These are phyloP conservation scores for Falco novaeseelandiae DNA, from an alignment of 2,797 vertebrate species.

Conservation along the genomic window DNA sequence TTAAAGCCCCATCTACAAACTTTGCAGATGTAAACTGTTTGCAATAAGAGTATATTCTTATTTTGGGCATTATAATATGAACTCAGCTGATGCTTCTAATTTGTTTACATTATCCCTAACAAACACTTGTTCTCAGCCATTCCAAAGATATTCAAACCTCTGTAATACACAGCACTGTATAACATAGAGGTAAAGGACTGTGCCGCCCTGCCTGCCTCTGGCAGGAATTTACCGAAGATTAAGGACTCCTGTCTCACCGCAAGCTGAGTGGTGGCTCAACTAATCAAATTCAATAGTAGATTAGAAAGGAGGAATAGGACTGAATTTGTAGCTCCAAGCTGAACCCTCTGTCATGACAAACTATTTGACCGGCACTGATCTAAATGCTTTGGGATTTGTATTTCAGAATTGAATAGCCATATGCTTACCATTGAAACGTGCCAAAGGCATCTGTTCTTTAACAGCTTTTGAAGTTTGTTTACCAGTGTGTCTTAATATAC, in stretches of 20 bases:
- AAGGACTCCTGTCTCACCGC: not conserved
- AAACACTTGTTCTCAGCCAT: not conserved
- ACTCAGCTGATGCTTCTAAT: not conserved
- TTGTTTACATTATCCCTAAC: not conserved
- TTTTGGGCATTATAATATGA: not conserved
- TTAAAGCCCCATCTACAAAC: not conserved
- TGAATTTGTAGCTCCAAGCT: not conserved
- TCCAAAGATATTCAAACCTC: not conserved
- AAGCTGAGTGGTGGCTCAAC: not conserved
- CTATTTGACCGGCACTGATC: slow-evolving; percentile 5
- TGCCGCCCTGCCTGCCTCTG: not conserved
- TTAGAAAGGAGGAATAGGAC: not conserved
- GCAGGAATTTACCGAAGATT: not conserved
- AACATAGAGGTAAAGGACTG: not conserved
- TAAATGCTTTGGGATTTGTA: slow-evolving; percentile 21
- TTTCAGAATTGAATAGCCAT: not conserved
- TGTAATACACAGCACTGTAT: not conserved
- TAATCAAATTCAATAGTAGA: not conserved
- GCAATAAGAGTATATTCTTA: not conserved
- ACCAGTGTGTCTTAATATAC: not conserved
- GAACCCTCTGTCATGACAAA: not conserved
- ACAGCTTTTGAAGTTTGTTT: slow-evolving; percentile 26
- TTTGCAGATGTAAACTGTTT: not conserved
- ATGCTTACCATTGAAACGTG: not conserved
- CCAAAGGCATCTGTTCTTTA: slow-evolving; percentile 28